These are phyloP conservation scores for Archocentrus centrarchus DNA, from an alignment of 2,113 vertebrate genomes.

Conservation along the genomic window DNA sequence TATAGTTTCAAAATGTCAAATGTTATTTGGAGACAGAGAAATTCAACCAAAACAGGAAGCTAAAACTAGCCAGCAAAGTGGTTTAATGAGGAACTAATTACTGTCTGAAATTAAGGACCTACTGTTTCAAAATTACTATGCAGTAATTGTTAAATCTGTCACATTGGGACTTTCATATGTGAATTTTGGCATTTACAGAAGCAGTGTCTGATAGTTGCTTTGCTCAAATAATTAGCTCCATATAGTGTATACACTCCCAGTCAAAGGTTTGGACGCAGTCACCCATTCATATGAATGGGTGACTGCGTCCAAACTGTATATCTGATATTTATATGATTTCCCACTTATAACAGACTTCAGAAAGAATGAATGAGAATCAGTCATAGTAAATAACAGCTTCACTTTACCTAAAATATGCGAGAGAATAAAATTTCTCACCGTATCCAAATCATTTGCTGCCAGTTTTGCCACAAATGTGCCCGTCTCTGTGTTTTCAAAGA, in stretches of 20 bases:
- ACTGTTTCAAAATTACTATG: neutral
- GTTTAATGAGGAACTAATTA: neutral
- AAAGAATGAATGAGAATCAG: too few species aligned
- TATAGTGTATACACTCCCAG: neutral
- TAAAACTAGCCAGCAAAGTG: neutral
- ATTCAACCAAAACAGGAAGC: neutral
- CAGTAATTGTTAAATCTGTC: neutral
- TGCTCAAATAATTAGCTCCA: neutral
- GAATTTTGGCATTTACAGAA: neutral
- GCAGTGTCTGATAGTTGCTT: neutral
- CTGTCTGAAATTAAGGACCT: neutral
- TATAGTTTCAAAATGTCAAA: neutral
- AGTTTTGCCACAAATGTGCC: conserved; percentile 90
- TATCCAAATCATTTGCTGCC: conserved; percentile 88
- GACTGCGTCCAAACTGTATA: too few species aligned
- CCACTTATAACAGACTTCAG: neutral
- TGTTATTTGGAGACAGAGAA: neutral
- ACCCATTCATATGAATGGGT: too few species aligned
- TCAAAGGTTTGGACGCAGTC: too few species aligned
- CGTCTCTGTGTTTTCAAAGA: conserved; percentile 95
- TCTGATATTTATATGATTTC: neutral
- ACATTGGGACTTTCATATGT: neutral
- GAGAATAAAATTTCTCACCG: conserved; percentile 79
- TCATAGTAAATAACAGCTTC: neutral
- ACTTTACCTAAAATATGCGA: neutral